A percentile compares a stretch with the other conserved stretches of the same genome.
Conservation (phyloP, 2,888 invertebrate species). For the Chelonus formosanus region DNA sequence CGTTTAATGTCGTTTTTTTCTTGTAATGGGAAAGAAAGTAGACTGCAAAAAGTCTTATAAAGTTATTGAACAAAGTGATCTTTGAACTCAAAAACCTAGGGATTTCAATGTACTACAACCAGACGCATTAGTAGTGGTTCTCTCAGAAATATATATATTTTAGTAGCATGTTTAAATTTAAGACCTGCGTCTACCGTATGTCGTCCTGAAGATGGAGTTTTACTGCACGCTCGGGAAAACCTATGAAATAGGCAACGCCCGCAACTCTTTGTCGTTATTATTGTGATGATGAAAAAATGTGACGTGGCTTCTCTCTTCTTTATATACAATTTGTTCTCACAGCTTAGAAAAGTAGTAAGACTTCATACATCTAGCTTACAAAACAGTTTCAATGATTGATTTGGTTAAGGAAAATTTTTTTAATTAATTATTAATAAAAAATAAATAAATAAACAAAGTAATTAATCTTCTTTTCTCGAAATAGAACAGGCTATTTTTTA, state of each 20-base stretch:
- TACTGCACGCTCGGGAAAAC: slow-evolving; percentile 32
- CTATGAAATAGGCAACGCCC: slow-evolving; percentile 24
- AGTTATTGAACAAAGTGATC: slow-evolving; percentile 44
- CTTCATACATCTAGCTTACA: too few relatives aligned
- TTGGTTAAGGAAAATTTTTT: too few relatives aligned
- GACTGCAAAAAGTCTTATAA: too few relatives aligned
- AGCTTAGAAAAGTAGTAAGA: background rate
- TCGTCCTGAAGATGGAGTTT: slow-evolving; percentile 31
- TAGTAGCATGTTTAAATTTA: slow-evolving; percentile 31
- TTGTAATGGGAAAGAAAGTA: too few relatives aligned
- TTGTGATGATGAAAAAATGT: slow-evolving; percentile 29
- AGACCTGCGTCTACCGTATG: slow-evolving; percentile 26
- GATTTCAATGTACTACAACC: background rate
- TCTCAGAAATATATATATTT: slow-evolving; percentile 21
- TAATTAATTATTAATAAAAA: too few relatives aligned
- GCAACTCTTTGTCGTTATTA: slow-evolving; percentile 31
- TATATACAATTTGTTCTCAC: slow-evolving; percentile 6
- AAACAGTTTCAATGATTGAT: too few relatives aligned
- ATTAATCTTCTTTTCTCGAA: slow-evolving; percentile 25
- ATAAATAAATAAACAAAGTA: background rate
- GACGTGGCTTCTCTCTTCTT: background rate
- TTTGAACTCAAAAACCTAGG: slow-evolving; percentile 15
- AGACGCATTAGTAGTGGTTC: slow-evolving; percentile 15
- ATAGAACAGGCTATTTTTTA: slow-evolving; percentile 33
- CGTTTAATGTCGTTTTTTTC: too few relatives aligned